Percentiles rank a stretch among this genome's conserved stretches.
phyloP scores from a whole-genome alignment of 2,888 invertebrate species.

The Chironomus tentans region DNA sequence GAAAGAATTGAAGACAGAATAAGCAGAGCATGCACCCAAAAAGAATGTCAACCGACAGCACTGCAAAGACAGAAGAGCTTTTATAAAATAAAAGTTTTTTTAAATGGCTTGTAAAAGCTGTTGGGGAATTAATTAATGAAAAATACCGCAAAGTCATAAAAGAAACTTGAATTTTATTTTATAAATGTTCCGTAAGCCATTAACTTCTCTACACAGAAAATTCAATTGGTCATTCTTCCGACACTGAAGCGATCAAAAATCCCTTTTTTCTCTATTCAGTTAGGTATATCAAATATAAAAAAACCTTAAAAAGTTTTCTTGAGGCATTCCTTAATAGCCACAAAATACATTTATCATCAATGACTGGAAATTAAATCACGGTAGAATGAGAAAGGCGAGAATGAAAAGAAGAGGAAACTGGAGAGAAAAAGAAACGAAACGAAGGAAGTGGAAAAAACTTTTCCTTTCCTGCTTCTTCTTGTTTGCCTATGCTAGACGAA shows the following conservation, averaged over 20 bases:
- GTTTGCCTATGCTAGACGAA: background rate
- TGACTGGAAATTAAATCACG: constrained; percentile 8
- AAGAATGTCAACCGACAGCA: no score
- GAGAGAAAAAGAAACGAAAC: background rate
- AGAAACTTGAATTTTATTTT: background rate
- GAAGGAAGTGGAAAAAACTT: background rate
- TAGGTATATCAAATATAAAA: background rate
- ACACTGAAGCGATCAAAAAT: background rate
- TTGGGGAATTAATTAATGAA: no score
- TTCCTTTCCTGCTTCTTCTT: background rate
- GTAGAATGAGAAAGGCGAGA: background rate
- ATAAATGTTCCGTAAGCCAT: background rate
- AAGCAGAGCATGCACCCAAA: no score
- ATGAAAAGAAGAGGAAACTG: background rate
- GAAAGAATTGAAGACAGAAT: no score
- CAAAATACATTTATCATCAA: constrained; percentile 3
- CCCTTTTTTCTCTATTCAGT: background rate
- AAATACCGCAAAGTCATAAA: background rate
- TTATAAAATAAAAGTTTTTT: no score
- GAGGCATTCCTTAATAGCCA: background rate
- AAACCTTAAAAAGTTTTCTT: background rate
- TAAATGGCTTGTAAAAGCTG: no score
- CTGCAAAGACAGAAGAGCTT: no score
- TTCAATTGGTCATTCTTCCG: constrained; percentile 7
- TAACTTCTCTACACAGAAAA: background rate